Conservation (phyloP, 2,888 invertebrate species). For the Rhagophthalmus giganteus region DNA sequence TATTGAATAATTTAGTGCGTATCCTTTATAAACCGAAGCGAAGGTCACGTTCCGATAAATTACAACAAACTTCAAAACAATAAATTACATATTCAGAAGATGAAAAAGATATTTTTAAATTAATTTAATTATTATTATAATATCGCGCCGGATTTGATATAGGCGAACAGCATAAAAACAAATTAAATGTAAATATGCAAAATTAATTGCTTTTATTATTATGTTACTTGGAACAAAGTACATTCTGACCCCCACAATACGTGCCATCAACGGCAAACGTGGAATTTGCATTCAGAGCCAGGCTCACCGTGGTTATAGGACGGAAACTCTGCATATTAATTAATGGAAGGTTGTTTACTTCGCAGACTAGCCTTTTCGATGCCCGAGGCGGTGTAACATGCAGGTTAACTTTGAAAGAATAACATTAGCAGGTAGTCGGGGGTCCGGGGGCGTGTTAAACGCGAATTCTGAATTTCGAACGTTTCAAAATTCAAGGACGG, state of each 20-base stretch:
- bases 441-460: no score
- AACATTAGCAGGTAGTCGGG: slow-evolving; percentile 36
- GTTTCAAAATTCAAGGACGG: slow-evolving; percentile 8
- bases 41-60: no score
- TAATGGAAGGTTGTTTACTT: slow-evolving; percentile 38
- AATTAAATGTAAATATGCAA: slow-evolving; percentile 11
- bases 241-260: slow-evolving; percentile 15
- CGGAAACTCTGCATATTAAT: slow-evolving; percentile 40
- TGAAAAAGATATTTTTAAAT: no score
- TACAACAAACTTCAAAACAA: no score
- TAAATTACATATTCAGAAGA: background rate
- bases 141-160: no score
- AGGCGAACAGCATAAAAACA: slow-evolving; percentile 12
- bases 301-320: slow-evolving; percentile 27
- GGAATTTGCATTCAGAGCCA: slow-evolving; percentile 36
- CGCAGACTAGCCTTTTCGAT: slow-evolving; percentile 34
- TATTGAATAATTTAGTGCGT: no score
- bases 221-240: slow-evolving; percentile 19
- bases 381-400: slow-evolving; percentile 33
- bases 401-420: slow-evolving; percentile 32
- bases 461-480: no score
- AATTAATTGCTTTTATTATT: slow-evolving; percentile 20
- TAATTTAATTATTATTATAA: no score
- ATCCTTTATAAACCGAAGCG: no score
- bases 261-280: slow-evolving; percentile 26